phyloP scores from a whole-genome alignment of 2,888 invertebrate species.

The Heliconius ethilla region DNA sequence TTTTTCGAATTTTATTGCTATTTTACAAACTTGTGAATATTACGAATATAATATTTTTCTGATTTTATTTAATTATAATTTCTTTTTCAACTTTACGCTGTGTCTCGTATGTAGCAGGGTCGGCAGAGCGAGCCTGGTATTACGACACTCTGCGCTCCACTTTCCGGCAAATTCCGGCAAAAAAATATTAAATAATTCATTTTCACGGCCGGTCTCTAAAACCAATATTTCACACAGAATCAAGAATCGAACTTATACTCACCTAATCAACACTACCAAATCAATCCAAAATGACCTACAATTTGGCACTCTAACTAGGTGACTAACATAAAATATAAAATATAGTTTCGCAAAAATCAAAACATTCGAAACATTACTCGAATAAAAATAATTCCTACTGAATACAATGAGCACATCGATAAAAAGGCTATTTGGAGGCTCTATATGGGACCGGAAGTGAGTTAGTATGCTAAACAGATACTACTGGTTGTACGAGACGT shows the following conservation, averaged over 20 bases:
- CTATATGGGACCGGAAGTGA: constrained; percentile 48
- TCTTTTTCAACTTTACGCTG: not conserved
- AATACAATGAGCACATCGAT: constrained; percentile 35
- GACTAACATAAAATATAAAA: constrained; percentile 19
- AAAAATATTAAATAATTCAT: too few species aligned
- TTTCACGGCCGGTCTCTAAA: too few species aligned
- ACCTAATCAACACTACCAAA: not conserved
- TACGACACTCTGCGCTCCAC: not conserved
- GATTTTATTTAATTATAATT: too few species aligned
- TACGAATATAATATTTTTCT: too few species aligned
- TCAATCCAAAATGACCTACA: not conserved
- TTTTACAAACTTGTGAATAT: not conserved
- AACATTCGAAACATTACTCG: not conserved
- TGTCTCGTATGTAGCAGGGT: not conserved
- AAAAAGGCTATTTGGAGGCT: constrained; percentile 45
- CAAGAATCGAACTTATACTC: not conserved
- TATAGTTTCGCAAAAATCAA: constrained; percentile 13
- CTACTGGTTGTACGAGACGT: constrained; percentile 45
- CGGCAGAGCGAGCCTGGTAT: not conserved
- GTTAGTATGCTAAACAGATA: constrained; percentile 52
- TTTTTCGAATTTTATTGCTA: not conserved
- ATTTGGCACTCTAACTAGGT: constrained; percentile 20
- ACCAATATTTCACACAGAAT: not conserved
- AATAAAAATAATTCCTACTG: constrained; percentile 25
- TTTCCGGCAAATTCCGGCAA: not conserved